Percentiles rank a stretch among this genome's conserved stretches.
phyloP scores from a whole-genome alignment of 2,113 vertebrate genomes.

The Macrotis lagotis region DNA sequence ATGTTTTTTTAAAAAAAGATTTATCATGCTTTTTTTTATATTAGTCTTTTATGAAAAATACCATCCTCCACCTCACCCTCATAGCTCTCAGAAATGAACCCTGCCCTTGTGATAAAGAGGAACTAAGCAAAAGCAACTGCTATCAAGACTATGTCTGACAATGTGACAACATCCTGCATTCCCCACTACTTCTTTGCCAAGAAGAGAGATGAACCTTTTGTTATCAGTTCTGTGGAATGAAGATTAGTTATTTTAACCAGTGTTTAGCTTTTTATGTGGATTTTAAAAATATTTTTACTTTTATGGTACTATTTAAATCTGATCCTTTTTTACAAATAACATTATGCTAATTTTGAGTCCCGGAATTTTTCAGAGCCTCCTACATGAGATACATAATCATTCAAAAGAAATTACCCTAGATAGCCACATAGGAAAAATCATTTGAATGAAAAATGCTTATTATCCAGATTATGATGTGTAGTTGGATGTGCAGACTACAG shows the following conservation, averaged over 20 bases:
- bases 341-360: not conserved
- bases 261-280: not conserved
- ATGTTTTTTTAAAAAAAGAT: not conserved
- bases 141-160: not conserved
- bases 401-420: not conserved
- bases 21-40: not conserved
- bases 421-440: not conserved
- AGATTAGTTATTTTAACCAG: not conserved
- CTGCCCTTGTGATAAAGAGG: not conserved
- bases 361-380: not conserved
- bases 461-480: not conserved
- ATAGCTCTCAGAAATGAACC: not conserved
- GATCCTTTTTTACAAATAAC: not conserved
- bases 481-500: not conserved
- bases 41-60: not conserved
- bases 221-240: not conserved
- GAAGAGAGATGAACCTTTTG: not conserved
- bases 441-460: too few relatives aligned
- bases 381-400: not conserved
- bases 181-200: not conserved
- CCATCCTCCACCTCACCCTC: not conserved
- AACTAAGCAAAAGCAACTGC: not conserved
- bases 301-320: not conserved
- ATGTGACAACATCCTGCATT: not conserved
- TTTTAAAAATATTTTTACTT: not conserved